Evolutionary conservation across 2,797 vertebrate species (phyloP), one percentile per base, ranked within the genome.

Genomic region (Crenichthys baileyi): DNA sequence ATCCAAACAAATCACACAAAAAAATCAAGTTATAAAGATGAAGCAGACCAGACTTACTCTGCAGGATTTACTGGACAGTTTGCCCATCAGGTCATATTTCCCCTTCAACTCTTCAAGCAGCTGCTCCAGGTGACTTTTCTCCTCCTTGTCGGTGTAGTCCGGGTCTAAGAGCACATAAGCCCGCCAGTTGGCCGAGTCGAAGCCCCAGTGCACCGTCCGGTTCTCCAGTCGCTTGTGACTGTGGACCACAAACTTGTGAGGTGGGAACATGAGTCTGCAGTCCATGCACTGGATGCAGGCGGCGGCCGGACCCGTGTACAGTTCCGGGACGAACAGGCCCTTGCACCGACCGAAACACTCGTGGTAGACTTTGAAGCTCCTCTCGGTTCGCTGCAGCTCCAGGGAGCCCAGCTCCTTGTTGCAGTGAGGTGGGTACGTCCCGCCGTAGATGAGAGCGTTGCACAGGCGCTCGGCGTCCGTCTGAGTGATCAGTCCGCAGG

Each of bases 131-230:
- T 95, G 94, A 89, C 93, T 94, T 93, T 97, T 97, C 92, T 98
- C 96, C 2, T 97, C 95, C 0, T 96, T 97, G 5, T 96, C 97
- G n/a, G 94, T 85, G 93, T 98, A 97, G 94, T 98, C 98, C 92
- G 96, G 97, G 94, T 97, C 98, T 81, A 99, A 93, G 41, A 99
- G 98, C 90, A 99, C 94, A 87, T 99, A 99, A 91, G 97, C 97
- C 85, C 97, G 95, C 98, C 98, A 99, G 94, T 98, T 98, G 88
- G 98, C 96, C 0, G 98, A 99, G 79, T 99, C 98, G 92, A 99
- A 99, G 0, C 98, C 98, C 98, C 98, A 99, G 93, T 99, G 98
- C 87, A 98, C 98, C 80, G 98, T 99, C 94, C 98, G 96, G 95
- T 99, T 99, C 94, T 99, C 98, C 0, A 96, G 97, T 75, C 97